Evolutionary conservation across 2,797 vertebrate genomes (phyloP), one percentile per base, ranked within the genome.

Genomic region (Hylomyscus alleni): DNA sequence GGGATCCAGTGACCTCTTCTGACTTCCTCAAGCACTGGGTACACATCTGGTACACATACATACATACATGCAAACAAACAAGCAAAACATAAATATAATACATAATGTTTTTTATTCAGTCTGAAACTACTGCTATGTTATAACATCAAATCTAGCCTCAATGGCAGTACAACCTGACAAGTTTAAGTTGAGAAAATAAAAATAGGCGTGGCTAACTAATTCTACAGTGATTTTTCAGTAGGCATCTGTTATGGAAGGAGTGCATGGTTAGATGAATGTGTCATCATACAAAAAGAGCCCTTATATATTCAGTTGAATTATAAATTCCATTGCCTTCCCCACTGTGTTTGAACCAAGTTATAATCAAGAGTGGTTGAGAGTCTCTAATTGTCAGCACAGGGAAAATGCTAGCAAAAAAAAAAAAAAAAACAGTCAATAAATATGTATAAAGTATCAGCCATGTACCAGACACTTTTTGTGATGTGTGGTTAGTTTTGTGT

Each of bases 341-440:
- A 4, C 9, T 75, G 47, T 56, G 60, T 58, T 96, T 90, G 87
- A 75, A 93, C 81, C 58, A 50, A 90, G 47, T 37, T 62, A 76
- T 11, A 88, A 22, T 91, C 31, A 90, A 89, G 44, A 93, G 15
- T 54, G 10, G n/a, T 47, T 67, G 58, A 90, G 44, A 26, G 26
- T 77, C 60, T 72, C 52, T 9, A 91, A 77, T 22, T 47, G 47
- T 56, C 20, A 22, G 13, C 34, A 56, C 29, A 34, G 37, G 6
- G 29, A 93, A 80, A 91, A 91, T 82, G 4, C 88, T 50, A 65
- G 52, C 73, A 92, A 91, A 89, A 14, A 24, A 62, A 31, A 31
- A 67, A 29, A 62, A 29, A 62, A 62, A 67, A 31, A 0, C 20
- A 60, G 81, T 73, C 82, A 82, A 40, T 40, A 94, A 52, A 76